A percentile compares a stretch with the other conserved stretches of the same genome.
Conservation (phyloP, 1,140 invertebrate genomes). For the Littorina saxatilis region DNA sequence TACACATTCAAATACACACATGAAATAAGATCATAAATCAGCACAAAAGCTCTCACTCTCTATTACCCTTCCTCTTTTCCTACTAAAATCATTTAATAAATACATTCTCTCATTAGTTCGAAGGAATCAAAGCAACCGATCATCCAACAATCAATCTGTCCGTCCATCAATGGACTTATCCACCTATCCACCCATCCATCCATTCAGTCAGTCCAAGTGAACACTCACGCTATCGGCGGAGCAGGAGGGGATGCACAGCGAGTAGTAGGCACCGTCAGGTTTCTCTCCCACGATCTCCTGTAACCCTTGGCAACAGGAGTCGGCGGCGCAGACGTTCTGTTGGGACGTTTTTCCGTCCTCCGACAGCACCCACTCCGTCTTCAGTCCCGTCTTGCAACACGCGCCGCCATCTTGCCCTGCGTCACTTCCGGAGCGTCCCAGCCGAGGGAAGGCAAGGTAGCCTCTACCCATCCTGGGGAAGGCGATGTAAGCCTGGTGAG, state of each 20-base stretch:
- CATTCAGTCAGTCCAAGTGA: too few relatives aligned
- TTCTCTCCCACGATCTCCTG: conserved; percentile 20
- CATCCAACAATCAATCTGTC: too few relatives aligned
- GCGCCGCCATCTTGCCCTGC: conserved; percentile 6
- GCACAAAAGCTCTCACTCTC: neutral
- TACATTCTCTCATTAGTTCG: neutral
- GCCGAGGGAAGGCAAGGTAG: conserved; percentile 25
- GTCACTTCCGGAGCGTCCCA: conserved; percentile 25
- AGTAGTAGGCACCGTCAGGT: conserved; percentile 32
- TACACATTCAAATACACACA: too few relatives aligned
- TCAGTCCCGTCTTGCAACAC: conserved; percentile 29
- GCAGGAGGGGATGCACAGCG: conserved; percentile 27
- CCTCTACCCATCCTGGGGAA: conserved; percentile 26
- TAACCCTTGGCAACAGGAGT: conserved; percentile 9
- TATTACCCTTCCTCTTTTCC: too few relatives aligned
- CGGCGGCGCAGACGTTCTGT: conserved; percentile 4
- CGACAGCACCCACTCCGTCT: conserved; percentile 27
- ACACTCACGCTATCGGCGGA: neutral
- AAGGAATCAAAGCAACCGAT: neutral
- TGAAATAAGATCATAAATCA: too few relatives aligned
- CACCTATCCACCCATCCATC: too few relatives aligned
- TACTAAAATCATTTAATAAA: too few relatives aligned
- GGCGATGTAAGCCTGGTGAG: conserved; percentile 11
- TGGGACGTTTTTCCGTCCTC: conserved; percentile 15
- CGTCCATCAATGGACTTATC: too few relatives aligned